phyloP scores from a whole-genome alignment of 2,113 vertebrate species.

The Tichodroma muraria region DNA sequence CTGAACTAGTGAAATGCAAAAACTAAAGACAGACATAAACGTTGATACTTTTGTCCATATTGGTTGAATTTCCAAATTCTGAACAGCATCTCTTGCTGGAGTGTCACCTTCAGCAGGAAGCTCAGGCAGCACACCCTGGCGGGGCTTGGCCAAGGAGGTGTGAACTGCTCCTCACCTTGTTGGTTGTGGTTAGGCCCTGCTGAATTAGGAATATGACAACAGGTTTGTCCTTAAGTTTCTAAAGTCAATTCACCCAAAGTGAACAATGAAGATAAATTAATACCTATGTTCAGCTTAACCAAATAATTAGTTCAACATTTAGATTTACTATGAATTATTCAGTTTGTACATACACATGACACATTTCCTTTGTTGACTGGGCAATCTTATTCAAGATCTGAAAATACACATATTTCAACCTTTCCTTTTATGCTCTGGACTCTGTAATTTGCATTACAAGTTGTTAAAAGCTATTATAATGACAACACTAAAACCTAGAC shows the following conservation, averaged over 20 bases:
- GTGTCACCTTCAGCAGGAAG: neutral
- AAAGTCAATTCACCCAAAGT: neutral
- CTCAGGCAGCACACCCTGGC: neutral
- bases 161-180: neutral
- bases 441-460: neutral
- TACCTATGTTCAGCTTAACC: neutral
- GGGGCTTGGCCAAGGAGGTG: neutral
- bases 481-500: neutral
- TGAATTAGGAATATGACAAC: neutral
- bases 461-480: neutral
- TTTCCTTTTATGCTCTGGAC: neutral
- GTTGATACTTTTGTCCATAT: neutral
- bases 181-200: neutral
- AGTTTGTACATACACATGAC: neutral
- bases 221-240: neutral
- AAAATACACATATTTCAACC: neutral
- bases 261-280: neutral
- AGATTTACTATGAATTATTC: neutral
- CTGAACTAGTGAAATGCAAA: neutral
- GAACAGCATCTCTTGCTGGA: neutral
- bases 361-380: neutral
- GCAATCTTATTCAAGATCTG: neutral
- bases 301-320: neutral
- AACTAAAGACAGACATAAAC: neutral
- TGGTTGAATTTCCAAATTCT: neutral